Percentiles rank a stretch among this genome's conserved stretches.
Conservation (phyloP, 2,888 invertebrate species). For the Acanthosepion lycidas region DNA sequence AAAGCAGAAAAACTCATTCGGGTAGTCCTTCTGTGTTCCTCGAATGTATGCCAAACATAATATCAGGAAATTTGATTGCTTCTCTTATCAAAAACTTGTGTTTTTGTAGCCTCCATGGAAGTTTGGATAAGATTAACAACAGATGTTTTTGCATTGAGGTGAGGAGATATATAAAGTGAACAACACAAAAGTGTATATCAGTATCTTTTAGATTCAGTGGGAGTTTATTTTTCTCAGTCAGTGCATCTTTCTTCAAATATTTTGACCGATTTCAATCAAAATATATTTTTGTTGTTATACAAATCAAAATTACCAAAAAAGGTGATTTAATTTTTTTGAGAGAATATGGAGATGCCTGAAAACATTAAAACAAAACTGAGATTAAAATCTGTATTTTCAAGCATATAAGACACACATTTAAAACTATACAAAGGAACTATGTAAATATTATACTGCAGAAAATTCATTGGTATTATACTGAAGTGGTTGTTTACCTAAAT, state of each 20-base stretch:
- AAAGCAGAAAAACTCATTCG: too few species aligned
- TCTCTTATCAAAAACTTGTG: not conserved
- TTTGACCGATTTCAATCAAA: not conserved
- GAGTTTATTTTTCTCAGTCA: not conserved
- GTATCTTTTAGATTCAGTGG: not conserved
- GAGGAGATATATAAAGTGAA: not conserved
- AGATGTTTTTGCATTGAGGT: not conserved
- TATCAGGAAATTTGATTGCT: not conserved
- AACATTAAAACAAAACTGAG: not conserved
- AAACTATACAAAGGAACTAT: too few species aligned
- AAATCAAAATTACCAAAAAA: not conserved
- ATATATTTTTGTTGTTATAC: not conserved
- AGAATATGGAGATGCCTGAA: not conserved
- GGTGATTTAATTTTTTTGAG: not conserved
- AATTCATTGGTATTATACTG: too few species aligned
- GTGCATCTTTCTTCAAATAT: not conserved
- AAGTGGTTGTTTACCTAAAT: too few species aligned
- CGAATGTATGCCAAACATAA: not conserved
- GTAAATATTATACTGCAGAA: too few species aligned
- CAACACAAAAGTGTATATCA: not conserved
- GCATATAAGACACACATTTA: too few species aligned
- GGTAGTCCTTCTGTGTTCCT: not conserved
- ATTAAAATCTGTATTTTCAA: too few species aligned
- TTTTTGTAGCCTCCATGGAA: not conserved
- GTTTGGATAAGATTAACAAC: not conserved